A percentile compares a stretch with the other conserved stretches of the same genome.
These are phyloP conservation scores for Connochaetes taurinus DNA, from an alignment of 2,113 vertebrate species.

Conservation along the genomic window DNA sequence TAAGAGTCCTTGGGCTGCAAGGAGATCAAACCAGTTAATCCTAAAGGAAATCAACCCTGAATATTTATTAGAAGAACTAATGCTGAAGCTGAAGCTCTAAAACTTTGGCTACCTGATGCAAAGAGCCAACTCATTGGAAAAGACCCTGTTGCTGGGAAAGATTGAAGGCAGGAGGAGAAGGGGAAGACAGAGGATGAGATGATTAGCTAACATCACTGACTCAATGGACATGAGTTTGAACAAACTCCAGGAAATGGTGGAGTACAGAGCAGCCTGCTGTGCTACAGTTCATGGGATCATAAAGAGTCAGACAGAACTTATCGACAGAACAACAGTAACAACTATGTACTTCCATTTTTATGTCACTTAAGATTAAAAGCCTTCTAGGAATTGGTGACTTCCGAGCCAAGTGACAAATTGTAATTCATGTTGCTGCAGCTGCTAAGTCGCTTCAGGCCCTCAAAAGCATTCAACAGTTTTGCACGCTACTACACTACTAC, in stretches of 20 bases:
- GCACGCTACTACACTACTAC: accelerated
- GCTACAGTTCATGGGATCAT: neutral
- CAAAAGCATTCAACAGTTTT: neutral
- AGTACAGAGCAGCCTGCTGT: neutral
- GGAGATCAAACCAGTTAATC: neutral
- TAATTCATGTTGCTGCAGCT: neutral
- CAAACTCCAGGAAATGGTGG: neutral
- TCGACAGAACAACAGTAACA: neutral
- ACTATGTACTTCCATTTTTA: neutral
- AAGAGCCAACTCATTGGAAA: neutral
- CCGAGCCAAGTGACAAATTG: neutral
- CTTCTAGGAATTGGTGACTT: neutral
- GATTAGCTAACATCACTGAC: neutral
- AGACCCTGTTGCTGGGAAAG: neutral
- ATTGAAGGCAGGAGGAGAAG: neutral
- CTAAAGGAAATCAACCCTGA: neutral
- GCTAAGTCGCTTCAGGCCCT: neutral
- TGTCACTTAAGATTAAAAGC: neutral
- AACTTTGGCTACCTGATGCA: neutral
- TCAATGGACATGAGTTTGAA: neutral
- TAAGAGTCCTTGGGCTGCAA: neutral
- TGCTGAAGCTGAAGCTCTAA: neutral
- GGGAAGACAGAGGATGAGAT: neutral
- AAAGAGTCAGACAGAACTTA: neutral
- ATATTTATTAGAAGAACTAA: neutral